Evolutionary conservation across 2,888 invertebrate genomes (phyloP).

Genomic region (Drosophila nr. fundita): DNA sequence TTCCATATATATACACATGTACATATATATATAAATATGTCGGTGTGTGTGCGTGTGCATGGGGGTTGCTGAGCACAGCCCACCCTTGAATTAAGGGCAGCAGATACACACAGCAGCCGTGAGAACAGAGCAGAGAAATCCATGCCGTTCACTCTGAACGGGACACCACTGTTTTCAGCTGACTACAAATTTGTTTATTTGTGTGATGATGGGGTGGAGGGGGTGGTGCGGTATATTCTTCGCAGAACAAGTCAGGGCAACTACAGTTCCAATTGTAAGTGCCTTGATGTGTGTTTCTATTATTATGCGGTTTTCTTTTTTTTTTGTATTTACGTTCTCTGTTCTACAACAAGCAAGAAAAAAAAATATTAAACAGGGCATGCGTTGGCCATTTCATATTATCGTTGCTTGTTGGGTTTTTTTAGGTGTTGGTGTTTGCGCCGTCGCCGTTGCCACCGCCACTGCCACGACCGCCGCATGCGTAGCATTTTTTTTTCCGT

Average conservation of each 20-base stretch:
- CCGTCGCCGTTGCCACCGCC: slow-evolving; percentile 55
- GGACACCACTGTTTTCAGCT: slow-evolving; percentile 38
- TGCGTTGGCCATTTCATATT: slow-evolving; percentile 35
- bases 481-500: slow-evolving; percentile 57
- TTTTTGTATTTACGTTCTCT: slow-evolving; percentile 6
- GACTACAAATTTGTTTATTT: slow-evolving; percentile 11
- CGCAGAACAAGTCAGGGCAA: slow-evolving; percentile 18
- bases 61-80: slow-evolving; percentile 37
- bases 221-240: slow-evolving; percentile 22
- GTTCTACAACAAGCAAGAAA: background rate
- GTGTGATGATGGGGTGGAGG: slow-evolving; percentile 1
- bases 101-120: slow-evolving; percentile 56
- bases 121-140: slow-evolving; percentile 12
- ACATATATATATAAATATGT: background rate
- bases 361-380: slow-evolving; percentile 32
- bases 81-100: slow-evolving; percentile 53
- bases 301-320: slow-evolving; percentile 4
- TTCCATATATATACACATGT: slow-evolving; percentile 22
- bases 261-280: slow-evolving; percentile 70
- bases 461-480: slow-evolving; percentile 60
- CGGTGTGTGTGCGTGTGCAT: slow-evolving; percentile 15
- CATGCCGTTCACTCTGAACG: slow-evolving; percentile 14
- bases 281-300: background rate
- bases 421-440: slow-evolving; percentile 45
- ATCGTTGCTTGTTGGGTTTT: slow-evolving; percentile 1